Percentiles rank a stretch among this genome's conserved stretches.
These are phyloP conservation scores for Acyrthosiphon pisum DNA, from an alignment of 1,140 invertebrate species.

Conservation along the genomic window DNA sequence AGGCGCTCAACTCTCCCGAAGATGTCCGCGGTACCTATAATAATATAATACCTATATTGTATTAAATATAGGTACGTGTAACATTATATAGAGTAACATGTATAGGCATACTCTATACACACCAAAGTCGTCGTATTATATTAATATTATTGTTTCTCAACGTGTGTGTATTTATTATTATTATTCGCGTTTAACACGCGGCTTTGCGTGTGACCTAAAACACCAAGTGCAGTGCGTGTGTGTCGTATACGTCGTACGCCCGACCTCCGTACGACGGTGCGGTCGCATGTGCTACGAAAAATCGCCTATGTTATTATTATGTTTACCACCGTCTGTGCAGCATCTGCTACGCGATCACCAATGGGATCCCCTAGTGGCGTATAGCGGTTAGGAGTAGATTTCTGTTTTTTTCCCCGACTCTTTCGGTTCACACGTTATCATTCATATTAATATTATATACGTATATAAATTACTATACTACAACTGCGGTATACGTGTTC, in stretches of 20 bases:
- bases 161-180: background rate
- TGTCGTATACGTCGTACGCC: background rate
- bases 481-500: background rate
- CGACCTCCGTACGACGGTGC: background rate
- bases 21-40: background rate
- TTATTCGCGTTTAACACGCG: conserved; percentile 18
- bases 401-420: background rate
- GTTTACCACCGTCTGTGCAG: background rate
- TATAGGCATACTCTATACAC: background rate
- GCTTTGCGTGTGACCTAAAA: conserved; percentile 46
- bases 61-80: background rate
- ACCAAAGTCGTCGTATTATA: background rate
- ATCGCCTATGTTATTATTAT: background rate
- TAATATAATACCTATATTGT: background rate
- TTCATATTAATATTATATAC: conserved; percentile 15
- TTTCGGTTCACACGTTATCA: conserved; percentile 36
- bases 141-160: background rate
- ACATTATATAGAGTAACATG: background rate
- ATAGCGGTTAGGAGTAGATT: background rate
- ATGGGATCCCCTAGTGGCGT: conserved; percentile 11
- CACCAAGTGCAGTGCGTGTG: background rate
- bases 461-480: background rate
- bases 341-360: background rate
- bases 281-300: background rate
- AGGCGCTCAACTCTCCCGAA: conserved; percentile 37